A percentile compares a stretch with the other conserved stretches of the same genome.
phyloP scores from a whole-genome alignment of 2,113 vertebrate genomes.

The Chionomys nivalis region DNA sequence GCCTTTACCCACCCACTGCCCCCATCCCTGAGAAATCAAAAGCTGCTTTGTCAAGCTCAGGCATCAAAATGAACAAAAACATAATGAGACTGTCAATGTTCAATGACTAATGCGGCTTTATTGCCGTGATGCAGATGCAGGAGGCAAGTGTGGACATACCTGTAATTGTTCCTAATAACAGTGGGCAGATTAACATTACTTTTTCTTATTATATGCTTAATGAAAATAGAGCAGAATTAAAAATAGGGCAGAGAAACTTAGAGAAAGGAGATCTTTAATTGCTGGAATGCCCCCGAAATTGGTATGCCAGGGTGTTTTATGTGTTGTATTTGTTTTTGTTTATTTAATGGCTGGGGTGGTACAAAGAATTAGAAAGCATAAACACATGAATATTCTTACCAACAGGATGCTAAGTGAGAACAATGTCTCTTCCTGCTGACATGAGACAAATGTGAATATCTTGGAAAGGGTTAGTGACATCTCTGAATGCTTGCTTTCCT shows the following conservation, averaged over 20 bases:
- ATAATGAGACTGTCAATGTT: constrained; percentile 65
- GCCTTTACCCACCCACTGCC: constrained; percentile 6
- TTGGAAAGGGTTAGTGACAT: background rate
- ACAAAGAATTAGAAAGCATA: background rate
- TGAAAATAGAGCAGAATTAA: constrained; percentile 51
- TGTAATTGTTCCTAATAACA: constrained; percentile 66
- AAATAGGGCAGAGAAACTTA: constrained; percentile 29
- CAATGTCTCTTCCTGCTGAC: background rate
- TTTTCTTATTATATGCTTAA: constrained; percentile 31
- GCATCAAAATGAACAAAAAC: constrained; percentile 70
- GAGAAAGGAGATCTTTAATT: constrained; percentile 26
- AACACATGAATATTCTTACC: too few species aligned
- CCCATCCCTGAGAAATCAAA: constrained; percentile 46
- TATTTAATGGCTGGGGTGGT: background rate
- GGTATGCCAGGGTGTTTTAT: background rate
- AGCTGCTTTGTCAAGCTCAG: constrained; percentile 57
- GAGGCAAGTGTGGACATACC: constrained; percentile 62
- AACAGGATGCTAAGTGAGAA: background rate
- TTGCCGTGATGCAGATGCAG: constrained; percentile 22
- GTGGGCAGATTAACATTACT: constrained; percentile 50
- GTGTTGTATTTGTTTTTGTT: background rate
- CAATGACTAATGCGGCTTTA: constrained; percentile 46
- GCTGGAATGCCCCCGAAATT: background rate
- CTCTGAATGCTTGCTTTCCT: background rate
- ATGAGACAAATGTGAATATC: background rate